phyloP scores from a whole-genome alignment of 1,140 invertebrate genomes.

The Cyclina sinensis region DNA sequence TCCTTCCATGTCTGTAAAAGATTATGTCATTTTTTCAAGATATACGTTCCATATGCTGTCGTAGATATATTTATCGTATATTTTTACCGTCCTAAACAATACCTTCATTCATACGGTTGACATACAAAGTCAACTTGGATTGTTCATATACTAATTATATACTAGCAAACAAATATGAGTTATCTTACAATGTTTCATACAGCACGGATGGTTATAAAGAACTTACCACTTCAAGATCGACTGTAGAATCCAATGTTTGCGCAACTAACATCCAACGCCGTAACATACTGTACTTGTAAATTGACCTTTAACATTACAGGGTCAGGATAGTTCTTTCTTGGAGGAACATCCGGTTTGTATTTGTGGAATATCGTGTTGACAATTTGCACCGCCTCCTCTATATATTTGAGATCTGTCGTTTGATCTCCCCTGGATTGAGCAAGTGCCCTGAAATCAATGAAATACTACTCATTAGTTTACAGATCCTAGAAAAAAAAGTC shows the following conservation, averaged over 20 bases:
- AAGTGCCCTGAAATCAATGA: slow-evolving; percentile 3
- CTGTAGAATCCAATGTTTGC: slow-evolving; percentile 29
- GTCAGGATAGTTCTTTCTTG: slow-evolving; percentile 4
- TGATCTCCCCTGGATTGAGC: background rate
- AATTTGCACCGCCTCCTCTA: slow-evolving; percentile 50
- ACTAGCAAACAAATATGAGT: too few species aligned
- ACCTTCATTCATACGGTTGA: too few species aligned
- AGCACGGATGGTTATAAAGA: too few species aligned
- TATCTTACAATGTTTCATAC: too few species aligned
- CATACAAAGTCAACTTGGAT: too few species aligned
- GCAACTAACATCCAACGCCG: slow-evolving; percentile 24
- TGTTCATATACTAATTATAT: too few species aligned
- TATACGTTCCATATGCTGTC: too few species aligned
- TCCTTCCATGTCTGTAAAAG: slow-evolving; percentile 44
- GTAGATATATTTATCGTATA: too few species aligned
- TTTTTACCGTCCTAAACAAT: too few species aligned
- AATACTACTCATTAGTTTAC: too few species aligned
- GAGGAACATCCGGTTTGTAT: slow-evolving; percentile 34
- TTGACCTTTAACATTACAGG: slow-evolving; percentile 15
- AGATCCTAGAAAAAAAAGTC: too few species aligned
- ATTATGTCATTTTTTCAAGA: background rate
- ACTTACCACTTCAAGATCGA: slow-evolving; percentile 56
- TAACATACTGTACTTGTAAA: slow-evolving; percentile 29
- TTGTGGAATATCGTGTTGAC: slow-evolving; percentile 59
- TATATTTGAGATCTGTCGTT: background rate